These are phyloP conservation scores for Apamea anceps DNA, from an alignment of 2,888 invertebrate genomes.

Conservation along the genomic window DNA sequence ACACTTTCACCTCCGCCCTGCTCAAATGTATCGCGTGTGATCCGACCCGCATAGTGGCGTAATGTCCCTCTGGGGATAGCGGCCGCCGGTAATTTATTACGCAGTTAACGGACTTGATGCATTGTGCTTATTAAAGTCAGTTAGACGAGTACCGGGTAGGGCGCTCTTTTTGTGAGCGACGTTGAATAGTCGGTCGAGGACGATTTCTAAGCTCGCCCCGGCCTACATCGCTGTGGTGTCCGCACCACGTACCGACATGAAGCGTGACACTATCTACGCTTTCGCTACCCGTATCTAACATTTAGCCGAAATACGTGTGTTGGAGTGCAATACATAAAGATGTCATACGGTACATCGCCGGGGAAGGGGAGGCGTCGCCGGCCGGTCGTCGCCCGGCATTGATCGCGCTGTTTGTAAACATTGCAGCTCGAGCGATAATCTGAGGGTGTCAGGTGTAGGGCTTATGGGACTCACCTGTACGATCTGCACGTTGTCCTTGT, in stretches of 20 bases:
- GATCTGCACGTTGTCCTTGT: constrained; percentile 97
- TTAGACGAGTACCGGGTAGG: constrained; percentile 30
- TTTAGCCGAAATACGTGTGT: constrained; percentile 50
- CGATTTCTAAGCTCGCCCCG: constrained; percentile 36
- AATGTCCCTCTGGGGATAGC: constrained; percentile 73
- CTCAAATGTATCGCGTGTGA: constrained; percentile 78
- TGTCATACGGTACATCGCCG: constrained; percentile 45
- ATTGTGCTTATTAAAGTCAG: constrained; percentile 66
- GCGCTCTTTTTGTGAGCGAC: constrained; percentile 58
- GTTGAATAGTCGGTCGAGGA: constrained; percentile 49
- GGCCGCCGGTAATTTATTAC: constrained; percentile 69
- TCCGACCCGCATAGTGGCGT: constrained; percentile 74
- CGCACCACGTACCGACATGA: constrained; percentile 46
- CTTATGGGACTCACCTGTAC: constrained; percentile 93
- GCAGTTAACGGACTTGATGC: constrained; percentile 65
- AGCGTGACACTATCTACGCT: constrained; percentile 67
- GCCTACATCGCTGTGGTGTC: constrained; percentile 50
- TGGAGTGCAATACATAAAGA: constrained; percentile 46
- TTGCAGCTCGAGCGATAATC: constrained; percentile 66
- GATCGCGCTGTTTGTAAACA: constrained; percentile 88
- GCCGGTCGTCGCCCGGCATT: constrained; percentile 79
- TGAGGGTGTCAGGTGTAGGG: constrained; percentile 32
- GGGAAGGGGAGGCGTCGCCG: constrained; percentile 64
- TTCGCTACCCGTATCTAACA: constrained; percentile 60
- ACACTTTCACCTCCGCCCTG: constrained; percentile 86